phyloP scores from a whole-genome alignment of 2,113 vertebrate genomes.

The Macaca mulatta region DNA sequence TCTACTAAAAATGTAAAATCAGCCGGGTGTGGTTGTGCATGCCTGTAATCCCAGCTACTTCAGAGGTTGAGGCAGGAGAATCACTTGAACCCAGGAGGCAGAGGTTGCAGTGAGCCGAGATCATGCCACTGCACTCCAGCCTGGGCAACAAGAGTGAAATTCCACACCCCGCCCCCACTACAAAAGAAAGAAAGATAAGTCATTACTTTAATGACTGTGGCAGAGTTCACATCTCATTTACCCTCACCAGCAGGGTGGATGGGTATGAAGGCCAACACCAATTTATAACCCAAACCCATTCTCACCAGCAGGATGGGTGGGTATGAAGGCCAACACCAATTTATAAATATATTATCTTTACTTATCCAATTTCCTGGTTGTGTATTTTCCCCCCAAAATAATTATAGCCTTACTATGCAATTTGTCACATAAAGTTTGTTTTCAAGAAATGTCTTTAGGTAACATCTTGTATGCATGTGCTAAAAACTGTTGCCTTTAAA shows the following conservation, averaged over 20 bases:
- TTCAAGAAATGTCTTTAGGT: neutral
- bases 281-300: rapidly evolving
- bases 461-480: rapidly evolving
- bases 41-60: too few species aligned
- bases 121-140: too few species aligned
- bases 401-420: neutral
- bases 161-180: too few species aligned
- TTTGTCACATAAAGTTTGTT: neutral
- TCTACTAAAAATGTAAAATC: too few species aligned
- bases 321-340: rapidly evolving
- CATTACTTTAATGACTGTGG: rapidly evolving
- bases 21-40: too few species aligned
- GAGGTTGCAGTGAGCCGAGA: too few species aligned
- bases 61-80: too few species aligned
- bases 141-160: too few species aligned
- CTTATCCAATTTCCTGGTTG: neutral
- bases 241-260: too few species aligned
- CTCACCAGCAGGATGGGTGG: neutral
- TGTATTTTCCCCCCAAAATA: rapidly evolving
- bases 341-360: too few species aligned
- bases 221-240: rapidly evolving
- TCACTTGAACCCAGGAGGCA: too few species aligned
- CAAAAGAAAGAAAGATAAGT: neutral
- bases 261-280: neutral
- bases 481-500: neutral